Evolutionary conservation across 2,113 vertebrate species (phyloP), one percentile per base, ranked within the genome.

Genomic region (Cricetomys ansorgei): DNA sequence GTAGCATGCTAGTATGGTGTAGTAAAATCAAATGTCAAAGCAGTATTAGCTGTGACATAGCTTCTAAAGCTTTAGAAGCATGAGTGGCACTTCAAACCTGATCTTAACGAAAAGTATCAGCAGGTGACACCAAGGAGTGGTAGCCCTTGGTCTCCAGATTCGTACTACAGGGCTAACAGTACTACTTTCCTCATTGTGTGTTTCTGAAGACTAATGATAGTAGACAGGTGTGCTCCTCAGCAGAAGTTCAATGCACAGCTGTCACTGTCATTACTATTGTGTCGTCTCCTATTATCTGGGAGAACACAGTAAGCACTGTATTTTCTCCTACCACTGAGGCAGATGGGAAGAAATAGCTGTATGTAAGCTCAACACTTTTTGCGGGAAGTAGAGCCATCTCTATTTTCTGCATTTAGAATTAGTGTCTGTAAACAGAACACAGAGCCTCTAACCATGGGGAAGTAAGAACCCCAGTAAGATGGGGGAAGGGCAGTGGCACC

Each of bases 281-380:
- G 15, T 37, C 21, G 27, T 67, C 48, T 40, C 16, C n/a, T 1
- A 7, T 40, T 67, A 17, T 64, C 25, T 94, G 55, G 70, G 76
- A 88, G n/a, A 34, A 89, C 4, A 23, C 27, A 73, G 6, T 21
- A 45, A 94, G 13, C 5, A 55, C 40, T 94, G 1, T 87, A 23
- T 79, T 92, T 95, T 96, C 64, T 85, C 6, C 16, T 80, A 45
- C 55, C 29, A 7, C 4, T 23, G 5, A 95, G 29, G 15, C 40
- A 89, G 45, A 43, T 29, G 83, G 29, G 27, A 85, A 90, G 64
- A 85, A 76, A 55, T 19, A 48, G 21, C 23, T 79, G 1, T 48
- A 77, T 77, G 50, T 72, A 81, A 96, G 95, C 95, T 79, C 64
- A 59, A 29, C 27, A 84, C 34, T 76, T 84, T 85, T 85, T 86